Evolutionary conservation across 35 echinoderm and acorn worm species (phyloP).

Genomic region (Acanthaster planci): DNA sequence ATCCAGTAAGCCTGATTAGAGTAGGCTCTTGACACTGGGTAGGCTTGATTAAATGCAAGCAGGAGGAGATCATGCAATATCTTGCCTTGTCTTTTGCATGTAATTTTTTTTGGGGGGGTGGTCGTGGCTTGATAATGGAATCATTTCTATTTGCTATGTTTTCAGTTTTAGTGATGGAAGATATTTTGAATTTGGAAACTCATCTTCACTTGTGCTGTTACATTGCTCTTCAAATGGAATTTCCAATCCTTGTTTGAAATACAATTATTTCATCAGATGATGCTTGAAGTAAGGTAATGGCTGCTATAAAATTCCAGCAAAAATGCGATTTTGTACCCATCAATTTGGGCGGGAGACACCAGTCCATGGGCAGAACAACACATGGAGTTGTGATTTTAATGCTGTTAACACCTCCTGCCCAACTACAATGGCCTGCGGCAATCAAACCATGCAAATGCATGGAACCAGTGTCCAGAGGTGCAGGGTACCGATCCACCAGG

Average conservation of each 20-base stretch:
- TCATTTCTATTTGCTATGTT: too few relatives aligned
- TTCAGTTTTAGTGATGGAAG: too few relatives aligned
- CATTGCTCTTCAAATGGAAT: too few relatives aligned
- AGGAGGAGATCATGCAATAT: background rate
- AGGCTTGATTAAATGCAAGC: conserved; percentile 13
- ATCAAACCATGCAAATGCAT: background rate
- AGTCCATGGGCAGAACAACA: conserved; percentile 9
- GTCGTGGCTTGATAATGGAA: background rate
- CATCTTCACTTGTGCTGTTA: too few relatives aligned
- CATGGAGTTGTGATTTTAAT: conserved; percentile 16
- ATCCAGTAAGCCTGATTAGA: background rate
- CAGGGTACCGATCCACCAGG: background rate
- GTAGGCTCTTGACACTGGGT: background rate
- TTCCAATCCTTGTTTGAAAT: too few relatives aligned
- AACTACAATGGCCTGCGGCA: background rate
- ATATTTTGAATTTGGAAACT: too few relatives aligned
- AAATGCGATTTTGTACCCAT: background rate
- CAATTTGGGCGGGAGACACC: conserved; percentile 1
- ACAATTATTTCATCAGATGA: too few relatives aligned
- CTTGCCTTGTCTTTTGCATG: too few relatives aligned
- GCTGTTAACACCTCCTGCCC: conserved; percentile 11
- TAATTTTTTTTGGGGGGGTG: background rate
- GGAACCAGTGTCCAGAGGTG: background rate
- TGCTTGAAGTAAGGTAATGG: too few relatives aligned
- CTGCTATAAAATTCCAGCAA: background rate